A percentile compares a stretch with the other conserved stretches of the same genome.
Evolutionary conservation across 2,797 vertebrate genomes (phyloP).

Genomic region (Sylvia borin): DNA sequence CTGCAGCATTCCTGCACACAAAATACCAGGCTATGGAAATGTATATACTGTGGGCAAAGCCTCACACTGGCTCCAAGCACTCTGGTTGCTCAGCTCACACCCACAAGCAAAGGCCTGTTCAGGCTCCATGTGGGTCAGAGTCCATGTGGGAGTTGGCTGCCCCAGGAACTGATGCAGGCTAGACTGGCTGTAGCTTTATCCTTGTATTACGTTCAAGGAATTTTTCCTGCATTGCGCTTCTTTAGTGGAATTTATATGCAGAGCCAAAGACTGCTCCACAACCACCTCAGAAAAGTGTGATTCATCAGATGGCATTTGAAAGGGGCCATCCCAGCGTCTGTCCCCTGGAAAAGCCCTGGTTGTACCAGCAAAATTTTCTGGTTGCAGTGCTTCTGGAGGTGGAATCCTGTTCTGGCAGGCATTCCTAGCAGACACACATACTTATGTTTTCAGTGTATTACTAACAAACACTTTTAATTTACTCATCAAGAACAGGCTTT

Average conservation of each 20-base stretch:
- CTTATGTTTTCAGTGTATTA: neutral
- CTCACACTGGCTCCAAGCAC: neutral
- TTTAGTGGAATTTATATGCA: neutral
- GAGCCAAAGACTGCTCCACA: neutral
- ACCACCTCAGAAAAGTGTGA: neutral
- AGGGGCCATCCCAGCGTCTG: neutral
- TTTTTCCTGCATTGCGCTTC: neutral
- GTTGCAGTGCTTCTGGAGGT: neutral
- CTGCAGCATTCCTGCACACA: neutral
- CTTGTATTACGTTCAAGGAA: neutral
- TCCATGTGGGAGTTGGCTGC: neutral
- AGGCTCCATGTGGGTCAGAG: neutral
- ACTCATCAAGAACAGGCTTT: neutral
- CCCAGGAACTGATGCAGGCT: neutral
- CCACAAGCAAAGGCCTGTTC: neutral
- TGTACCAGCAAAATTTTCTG: neutral
- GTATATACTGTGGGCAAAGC: fast-evolving
- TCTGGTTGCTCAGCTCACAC: neutral
- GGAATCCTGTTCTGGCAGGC: neutral
- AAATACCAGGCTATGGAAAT: neutral
- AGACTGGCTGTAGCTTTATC: neutral
- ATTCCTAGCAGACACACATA: neutral
- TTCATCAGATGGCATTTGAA: constrained; percentile 27
- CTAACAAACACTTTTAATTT: neutral
- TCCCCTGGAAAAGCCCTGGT: neutral